Base-by-base conservation (phyloP, 2,113 vertebrate genomes). In the Morone saxatilis region DNA sequence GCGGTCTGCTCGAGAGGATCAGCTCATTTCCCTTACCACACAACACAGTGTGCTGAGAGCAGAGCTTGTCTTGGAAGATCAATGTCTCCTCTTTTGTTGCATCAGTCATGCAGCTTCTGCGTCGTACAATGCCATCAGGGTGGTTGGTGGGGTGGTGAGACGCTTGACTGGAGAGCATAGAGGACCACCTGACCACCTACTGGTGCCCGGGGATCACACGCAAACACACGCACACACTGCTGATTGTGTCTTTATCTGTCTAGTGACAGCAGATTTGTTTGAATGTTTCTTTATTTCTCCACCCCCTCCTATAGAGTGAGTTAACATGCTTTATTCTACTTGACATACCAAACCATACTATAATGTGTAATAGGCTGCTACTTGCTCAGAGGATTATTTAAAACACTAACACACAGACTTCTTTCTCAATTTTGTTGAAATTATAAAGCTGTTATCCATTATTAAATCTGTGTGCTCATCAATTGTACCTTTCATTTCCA, bases 181-280 rank as follows among this genome's bases (percentile, higher is more conserved):
- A 89, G 80, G 89, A 94, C 93, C 94, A 95, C 93, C 94, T 95
- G 95, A 95, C 86, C 82, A 89, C 92, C 88, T 89, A 86, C 82
- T 81, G 78, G 83, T 90, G 85, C 86, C 71, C 50, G 50, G 76
- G 81, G 80, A 83, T 36, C 74, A 50, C 73, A 47, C 62, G 79
- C 71, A 65, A 54, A 74, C 79, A 76, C 70, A 77, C 71, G 76
- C 91, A 80, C 72, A 87, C 87, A 86, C 79, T 47, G 78, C 86
- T 85, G 85, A 92, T 93, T 90, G 91, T 88, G 90, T 91, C 90
- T 93, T 90, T 89, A 92, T 90, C 86, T 89, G 73, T 79, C 75
- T 79, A 22, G 74, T 92, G 91, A 93, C 90, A 90, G 91, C 92
- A 84, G 89, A 85, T 90, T 80, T 87, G 87, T 92, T 89, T 91